Percentiles rank a stretch among this genome's conserved stretches.
Conservation (phyloP, 1,140 invertebrate species). For the Bombus waltoni region DNA sequence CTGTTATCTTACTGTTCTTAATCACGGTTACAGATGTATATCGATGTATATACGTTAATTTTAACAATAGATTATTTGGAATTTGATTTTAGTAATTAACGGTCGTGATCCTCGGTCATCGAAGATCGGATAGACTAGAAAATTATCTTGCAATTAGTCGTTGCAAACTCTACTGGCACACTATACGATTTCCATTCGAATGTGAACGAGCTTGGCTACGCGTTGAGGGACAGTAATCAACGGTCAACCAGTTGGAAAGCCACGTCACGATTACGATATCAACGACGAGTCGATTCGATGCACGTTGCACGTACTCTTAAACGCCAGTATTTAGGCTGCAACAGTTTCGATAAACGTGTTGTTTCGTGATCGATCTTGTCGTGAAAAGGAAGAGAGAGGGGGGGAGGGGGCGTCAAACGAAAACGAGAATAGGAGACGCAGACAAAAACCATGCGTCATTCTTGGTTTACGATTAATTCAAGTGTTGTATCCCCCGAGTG, state of each 20-base stretch:
- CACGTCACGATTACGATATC: slow-evolving; percentile 30
- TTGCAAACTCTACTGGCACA: background rate
- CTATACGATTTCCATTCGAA: background rate
- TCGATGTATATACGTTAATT: background rate
- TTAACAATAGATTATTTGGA: background rate
- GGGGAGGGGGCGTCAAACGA: no score
- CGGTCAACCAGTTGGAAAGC: slow-evolving; percentile 15
- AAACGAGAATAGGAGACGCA: background rate
- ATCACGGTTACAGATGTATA: background rate
- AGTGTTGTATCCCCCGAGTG: slow-evolving; percentile 14
- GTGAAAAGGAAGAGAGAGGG: fast-evolving
- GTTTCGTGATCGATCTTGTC: background rate
- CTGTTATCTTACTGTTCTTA: background rate
- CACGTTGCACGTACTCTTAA: background rate
- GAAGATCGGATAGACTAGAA: background rate
- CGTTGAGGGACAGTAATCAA: background rate
- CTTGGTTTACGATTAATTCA: slow-evolving; percentile 55
- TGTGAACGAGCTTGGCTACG: background rate
- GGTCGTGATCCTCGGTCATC: no score
- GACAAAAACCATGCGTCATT: slow-evolving; percentile 14
- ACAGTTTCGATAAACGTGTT: slow-evolving; percentile 9
- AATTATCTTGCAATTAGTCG: background rate
- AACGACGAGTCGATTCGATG: background rate
- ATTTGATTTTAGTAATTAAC: background rate
- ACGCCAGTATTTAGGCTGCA: background rate